Conservation (phyloP, 2,888 invertebrate species). For the Cistogaster globosa region DNA sequence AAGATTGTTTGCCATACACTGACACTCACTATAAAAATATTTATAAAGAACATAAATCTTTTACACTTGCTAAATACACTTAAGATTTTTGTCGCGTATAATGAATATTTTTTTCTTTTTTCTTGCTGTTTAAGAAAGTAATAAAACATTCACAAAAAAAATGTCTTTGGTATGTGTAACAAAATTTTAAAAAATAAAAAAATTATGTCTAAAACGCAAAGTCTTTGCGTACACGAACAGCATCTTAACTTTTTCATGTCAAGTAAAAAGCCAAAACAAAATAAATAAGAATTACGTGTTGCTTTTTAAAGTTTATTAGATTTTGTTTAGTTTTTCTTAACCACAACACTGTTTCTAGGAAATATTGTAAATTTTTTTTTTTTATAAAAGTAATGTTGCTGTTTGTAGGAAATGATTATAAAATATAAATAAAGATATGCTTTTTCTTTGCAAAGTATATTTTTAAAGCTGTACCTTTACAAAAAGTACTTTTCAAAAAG, state of each 20-base stretch:
- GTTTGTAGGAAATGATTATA: too few relatives aligned
- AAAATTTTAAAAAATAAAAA: constrained; percentile 50
- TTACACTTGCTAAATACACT: constrained; percentile 72
- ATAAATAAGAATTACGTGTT: constrained; percentile 41
- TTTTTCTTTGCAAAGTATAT: too few relatives aligned
- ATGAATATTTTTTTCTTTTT: constrained; percentile 1
- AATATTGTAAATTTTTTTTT: too few relatives aligned
- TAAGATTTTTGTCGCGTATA: constrained; percentile 74
- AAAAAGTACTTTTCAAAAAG: too few relatives aligned
- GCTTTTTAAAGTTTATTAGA: constrained; percentile 38
- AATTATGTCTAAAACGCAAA: constrained; percentile 39
- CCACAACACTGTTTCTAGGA: constrained; percentile 14
- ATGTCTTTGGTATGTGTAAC: constrained; percentile 57
- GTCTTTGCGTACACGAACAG: constrained; percentile 53
- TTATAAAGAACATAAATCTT: constrained; percentile 71
- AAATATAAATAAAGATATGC: too few relatives aligned
- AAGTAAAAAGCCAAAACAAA: constrained; percentile 10
- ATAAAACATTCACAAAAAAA: constrained; percentile 49
- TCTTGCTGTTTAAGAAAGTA: constrained; percentile 39
- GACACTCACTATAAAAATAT: constrained; percentile 36
- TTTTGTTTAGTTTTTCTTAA: background rate
- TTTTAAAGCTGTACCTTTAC: too few relatives aligned
- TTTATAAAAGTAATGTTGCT: too few relatives aligned
- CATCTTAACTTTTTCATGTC: constrained; percentile 50
- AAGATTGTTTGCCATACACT: constrained; percentile 25